Conservation (phyloP, 2,113 vertebrate genomes). For the Campylomormyrus numenius region DNA sequence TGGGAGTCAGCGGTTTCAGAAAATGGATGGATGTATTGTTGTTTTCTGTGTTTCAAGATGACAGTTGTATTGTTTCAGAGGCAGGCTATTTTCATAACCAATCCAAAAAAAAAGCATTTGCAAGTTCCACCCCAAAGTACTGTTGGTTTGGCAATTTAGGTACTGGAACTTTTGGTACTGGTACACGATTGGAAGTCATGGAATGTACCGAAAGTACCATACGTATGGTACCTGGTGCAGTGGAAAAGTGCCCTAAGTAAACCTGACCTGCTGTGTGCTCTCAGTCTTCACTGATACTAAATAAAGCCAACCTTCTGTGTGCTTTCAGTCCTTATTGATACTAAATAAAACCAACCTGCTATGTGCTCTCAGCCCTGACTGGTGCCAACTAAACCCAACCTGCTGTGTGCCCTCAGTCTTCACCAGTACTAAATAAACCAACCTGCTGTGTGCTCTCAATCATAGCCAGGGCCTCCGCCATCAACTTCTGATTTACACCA, state of each 20-base stretch:
- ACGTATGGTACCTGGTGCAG: neutral
- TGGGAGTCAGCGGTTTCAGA: no score
- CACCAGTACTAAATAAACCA: neutral
- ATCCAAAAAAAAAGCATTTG: neutral
- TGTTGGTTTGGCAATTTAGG: neutral
- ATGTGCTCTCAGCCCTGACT: neutral
- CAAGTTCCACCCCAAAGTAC: neutral
- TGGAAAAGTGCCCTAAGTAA: neutral
- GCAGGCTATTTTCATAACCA: neutral
- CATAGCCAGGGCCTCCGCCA: conserved; percentile 90
- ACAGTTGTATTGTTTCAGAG: neutral
- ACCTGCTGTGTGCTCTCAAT: conserved; percentile 71
- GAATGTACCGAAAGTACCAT: neutral
- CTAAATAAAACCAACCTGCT: neutral
- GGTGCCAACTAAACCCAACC: neutral
- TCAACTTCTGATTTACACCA: conserved; percentile 93
- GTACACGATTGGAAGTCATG: neutral
- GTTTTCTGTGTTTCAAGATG: neutral
- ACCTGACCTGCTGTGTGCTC: neutral
- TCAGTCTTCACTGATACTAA: neutral
- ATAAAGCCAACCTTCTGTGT: neutral
- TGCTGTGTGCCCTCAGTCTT: neutral
- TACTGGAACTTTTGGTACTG: neutral
- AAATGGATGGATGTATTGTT: neutral
- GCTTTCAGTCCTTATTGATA: neutral